Percentiles rank a stretch among this genome's conserved stretches.
Evolutionary conservation across 2,888 invertebrate genomes (phyloP).

Genomic region (Gymnoscelis rufifasciata): DNA sequence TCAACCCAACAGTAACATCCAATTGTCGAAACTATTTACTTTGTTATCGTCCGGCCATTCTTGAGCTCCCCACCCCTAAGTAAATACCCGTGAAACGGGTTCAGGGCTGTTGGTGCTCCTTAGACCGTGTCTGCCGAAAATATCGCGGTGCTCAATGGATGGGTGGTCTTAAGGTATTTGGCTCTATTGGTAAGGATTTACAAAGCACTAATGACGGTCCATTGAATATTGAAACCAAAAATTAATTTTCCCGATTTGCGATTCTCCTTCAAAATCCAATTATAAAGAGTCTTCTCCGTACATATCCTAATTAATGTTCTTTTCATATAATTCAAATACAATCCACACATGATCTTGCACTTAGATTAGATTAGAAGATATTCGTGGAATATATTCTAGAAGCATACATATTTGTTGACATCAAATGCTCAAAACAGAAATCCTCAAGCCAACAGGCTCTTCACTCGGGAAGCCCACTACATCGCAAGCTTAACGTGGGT

Average conservation of each 20-base stretch:
- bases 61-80: constrained; percentile 23
- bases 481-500: constrained; percentile 5
- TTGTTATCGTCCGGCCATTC: constrained; percentile 2
- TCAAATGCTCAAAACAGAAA: constrained; percentile 1
- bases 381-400: too few species aligned
- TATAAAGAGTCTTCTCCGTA: too few species aligned
- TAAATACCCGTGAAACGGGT: constrained; percentile 40
- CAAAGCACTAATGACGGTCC: too few species aligned
- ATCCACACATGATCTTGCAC: too few species aligned
- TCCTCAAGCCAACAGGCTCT: not conserved
- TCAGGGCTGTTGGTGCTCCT: constrained; percentile 36
- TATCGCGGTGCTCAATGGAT: constrained; percentile 10
- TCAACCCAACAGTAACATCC: too few species aligned
- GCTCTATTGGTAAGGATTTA: not conserved
- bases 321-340: too few species aligned
- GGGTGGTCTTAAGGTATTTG: constrained; percentile 4
- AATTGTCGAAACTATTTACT: too few species aligned
- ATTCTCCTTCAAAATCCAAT: too few species aligned
- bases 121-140: constrained; percentile 32
- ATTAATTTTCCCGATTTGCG: too few species aligned
- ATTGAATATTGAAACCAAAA: too few species aligned
- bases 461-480: not conserved
- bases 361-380: too few species aligned
- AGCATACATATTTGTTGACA: not conserved
- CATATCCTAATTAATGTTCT: too few species aligned